These are phyloP conservation scores for Drosophila ficusphila DNA, from an alignment of 1,140 invertebrate genomes.

Conservation along the genomic window DNA sequence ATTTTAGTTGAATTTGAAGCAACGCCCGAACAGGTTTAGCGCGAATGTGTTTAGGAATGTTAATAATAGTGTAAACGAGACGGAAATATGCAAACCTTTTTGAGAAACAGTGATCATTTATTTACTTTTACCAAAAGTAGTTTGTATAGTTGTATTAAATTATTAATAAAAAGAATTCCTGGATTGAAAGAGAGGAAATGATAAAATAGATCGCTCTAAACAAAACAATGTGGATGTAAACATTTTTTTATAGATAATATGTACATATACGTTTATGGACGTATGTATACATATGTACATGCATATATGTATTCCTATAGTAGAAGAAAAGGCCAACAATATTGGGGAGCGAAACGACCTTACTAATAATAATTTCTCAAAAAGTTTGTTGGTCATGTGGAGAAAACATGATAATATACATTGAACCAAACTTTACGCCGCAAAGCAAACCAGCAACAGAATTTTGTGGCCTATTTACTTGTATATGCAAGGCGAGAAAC, in stretches of 20 bases:
- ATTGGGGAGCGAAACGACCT: neutral
- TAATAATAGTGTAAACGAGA: conserved; percentile 22
- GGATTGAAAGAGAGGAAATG: neutral
- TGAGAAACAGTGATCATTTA: conserved; percentile 46
- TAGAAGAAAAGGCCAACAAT: conserved; percentile 8
- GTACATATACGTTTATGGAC: neutral
- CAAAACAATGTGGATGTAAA: neutral
- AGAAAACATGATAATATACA: conserved; percentile 62
- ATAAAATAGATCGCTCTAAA: neutral
- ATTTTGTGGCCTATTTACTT: neutral
- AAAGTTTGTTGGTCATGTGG: conserved; percentile 45
- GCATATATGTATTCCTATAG: neutral
- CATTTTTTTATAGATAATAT: neutral
- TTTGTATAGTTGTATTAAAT: neutral
- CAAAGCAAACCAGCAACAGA: neutral
- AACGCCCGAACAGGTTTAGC: conserved; percentile 51
- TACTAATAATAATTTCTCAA: conserved; percentile 8
- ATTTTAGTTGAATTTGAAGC: conserved; percentile 58
- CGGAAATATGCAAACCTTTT: conserved; percentile 25
- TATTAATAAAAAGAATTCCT: neutral
- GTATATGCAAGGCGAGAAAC: neutral
- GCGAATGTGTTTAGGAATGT: conserved; percentile 30
- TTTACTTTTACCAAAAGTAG: conserved; percentile 27
- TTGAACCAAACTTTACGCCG: conserved; percentile 25
- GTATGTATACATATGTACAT: neutral